Conservation (phyloP, 2,888 invertebrate genomes). For the Ryuthela nishihirai region DNA sequence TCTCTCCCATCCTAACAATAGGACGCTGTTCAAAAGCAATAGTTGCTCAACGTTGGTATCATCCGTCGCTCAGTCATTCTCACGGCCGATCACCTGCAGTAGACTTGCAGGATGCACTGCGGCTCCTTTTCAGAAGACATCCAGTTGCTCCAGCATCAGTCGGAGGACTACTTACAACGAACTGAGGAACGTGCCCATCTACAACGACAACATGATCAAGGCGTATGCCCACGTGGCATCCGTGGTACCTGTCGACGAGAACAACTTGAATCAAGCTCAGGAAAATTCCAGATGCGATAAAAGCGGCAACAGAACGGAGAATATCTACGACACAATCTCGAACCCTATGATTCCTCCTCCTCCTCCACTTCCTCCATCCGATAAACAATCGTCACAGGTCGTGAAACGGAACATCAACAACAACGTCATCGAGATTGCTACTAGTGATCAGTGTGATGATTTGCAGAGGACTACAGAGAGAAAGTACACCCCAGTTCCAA, state of each 20-base stretch:
- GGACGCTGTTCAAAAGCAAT: conserved; percentile 29
- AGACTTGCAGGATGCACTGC: neutral
- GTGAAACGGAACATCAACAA: no score
- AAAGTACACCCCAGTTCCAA: no score
- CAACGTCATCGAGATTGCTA: no score
- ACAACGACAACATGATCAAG: conserved; percentile 29
- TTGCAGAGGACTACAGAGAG: no score
- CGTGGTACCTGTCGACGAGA: conserved; percentile 17
- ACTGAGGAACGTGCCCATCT: conserved; percentile 22
- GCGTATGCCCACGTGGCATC: conserved; percentile 28
- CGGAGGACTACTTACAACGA: conserved; percentile 8
- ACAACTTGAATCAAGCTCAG: neutral
- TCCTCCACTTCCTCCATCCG: no score
- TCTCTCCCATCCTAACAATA: no score
- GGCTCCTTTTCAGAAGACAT: conserved; percentile 19
- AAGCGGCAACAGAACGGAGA: no score
- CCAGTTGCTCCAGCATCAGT: conserved; percentile 25
- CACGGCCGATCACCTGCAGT: neutral
- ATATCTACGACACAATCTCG: conserved; percentile 14
- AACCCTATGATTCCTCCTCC: no score
- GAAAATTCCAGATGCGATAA: no score
- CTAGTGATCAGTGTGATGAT: no score
- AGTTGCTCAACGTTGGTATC: conserved; percentile 29
- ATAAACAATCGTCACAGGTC: no score
- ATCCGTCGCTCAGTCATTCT: conserved; percentile 15